These are phyloP conservation scores for Atrina japonica DNA, from an alignment of 2,888 invertebrate species.

Conservation along the genomic window DNA sequence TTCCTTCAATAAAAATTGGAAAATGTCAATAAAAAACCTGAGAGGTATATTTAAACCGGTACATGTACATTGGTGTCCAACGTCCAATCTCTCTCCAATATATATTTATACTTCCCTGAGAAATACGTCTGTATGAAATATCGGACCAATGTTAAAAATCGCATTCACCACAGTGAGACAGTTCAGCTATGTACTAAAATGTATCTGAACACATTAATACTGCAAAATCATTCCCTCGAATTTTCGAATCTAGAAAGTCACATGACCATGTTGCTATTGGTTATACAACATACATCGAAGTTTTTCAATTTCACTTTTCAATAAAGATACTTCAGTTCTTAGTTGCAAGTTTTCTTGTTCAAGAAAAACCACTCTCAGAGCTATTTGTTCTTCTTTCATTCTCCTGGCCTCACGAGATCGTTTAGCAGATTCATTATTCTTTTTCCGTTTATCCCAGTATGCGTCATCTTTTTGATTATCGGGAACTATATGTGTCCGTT, in stretches of 20 bases:
- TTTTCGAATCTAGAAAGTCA: not conserved
- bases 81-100: too few species aligned
- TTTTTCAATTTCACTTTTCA: slow-evolving; percentile 77
- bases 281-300: slow-evolving; percentile 76
- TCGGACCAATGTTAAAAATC: too few species aligned
- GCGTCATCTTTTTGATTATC: slow-evolving; percentile 74
- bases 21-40: too few species aligned
- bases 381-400: slow-evolving; percentile 79
- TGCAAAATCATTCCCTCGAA: not conserved
- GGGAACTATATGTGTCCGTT: slow-evolving; percentile 65
- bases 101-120: too few species aligned
- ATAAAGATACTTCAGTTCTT: slow-evolving; percentile 74
- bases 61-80: too few species aligned
- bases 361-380: slow-evolving; percentile 74
- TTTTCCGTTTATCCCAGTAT: slow-evolving; percentile 80
- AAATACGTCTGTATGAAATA: too few species aligned
- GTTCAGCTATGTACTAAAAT: not conserved
- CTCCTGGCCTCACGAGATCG: slow-evolving; percentile 79
- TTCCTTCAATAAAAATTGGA: too few species aligned
- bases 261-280: slow-evolving; percentile 45
- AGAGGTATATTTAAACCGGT: too few species aligned
- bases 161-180: slow-evolving; percentile 7
- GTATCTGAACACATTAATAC: slow-evolving; percentile 16
- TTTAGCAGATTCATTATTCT: slow-evolving; percentile 81
- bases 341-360: slow-evolving; percentile 80